Conservation (phyloP, 2,888 invertebrate genomes). For the Acleris emargana region DNA sequence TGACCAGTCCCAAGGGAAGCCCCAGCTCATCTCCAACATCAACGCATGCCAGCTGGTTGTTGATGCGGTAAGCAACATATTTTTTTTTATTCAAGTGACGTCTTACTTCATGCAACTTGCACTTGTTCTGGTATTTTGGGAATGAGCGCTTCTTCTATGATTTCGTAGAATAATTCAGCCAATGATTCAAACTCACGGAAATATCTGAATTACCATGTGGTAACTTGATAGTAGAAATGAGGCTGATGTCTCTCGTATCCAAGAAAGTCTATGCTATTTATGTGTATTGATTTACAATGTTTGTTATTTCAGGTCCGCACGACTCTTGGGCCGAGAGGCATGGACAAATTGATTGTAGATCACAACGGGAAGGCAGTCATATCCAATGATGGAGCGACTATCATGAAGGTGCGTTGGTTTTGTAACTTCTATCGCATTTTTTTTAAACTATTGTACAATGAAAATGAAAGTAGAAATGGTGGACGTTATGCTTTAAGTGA, state of each 20-base stretch:
- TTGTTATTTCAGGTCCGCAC: slow-evolving; percentile 86
- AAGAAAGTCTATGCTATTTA: background rate
- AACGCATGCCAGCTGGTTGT: slow-evolving; percentile 98
- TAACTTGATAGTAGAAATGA: slow-evolving; percentile 29
- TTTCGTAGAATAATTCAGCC: background rate
- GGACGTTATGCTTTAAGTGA: too few relatives aligned
- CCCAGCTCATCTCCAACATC: slow-evolving; percentile 98
- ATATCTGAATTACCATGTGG: slow-evolving; percentile 27
- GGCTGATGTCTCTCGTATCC: background rate
- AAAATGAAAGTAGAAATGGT: too few relatives aligned
- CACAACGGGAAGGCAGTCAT: slow-evolving; percentile 96
- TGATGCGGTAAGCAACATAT: slow-evolving; percentile 93
- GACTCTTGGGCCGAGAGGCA: slow-evolving; percentile 98
- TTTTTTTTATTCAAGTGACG: background rate
- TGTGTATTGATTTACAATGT: slow-evolving; percentile 11
- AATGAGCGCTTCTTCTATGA: too few relatives aligned
- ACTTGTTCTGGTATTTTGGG: background rate
- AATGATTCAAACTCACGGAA: slow-evolving; percentile 23
- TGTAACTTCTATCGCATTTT: too few relatives aligned
- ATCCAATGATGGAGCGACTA: slow-evolving; percentile 99
- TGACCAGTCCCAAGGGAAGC: slow-evolving; percentile 97
- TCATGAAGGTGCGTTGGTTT: slow-evolving; percentile 88
- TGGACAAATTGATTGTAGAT: slow-evolving; percentile 99
- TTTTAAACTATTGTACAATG: too few relatives aligned
- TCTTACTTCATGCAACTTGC: background rate